Evolutionary conservation across 2,113 vertebrate species (phyloP), one percentile per base, ranked within the genome.

Genomic region (Seriola dumerili): DNA sequence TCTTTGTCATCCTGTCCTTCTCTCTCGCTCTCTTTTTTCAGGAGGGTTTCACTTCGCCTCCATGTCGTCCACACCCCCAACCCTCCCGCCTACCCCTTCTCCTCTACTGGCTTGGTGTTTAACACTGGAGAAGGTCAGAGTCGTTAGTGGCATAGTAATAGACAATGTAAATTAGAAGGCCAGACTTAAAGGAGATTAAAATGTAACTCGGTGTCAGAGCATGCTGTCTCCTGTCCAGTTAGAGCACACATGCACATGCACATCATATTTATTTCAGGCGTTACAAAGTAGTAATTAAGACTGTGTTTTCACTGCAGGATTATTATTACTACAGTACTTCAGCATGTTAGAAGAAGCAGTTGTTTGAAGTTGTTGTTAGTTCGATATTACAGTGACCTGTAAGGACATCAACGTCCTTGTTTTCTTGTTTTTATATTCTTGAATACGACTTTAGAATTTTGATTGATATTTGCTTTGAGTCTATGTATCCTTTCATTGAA

Each of bases 81-180:
- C 59, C 12, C 21, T 42, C n/a, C 36, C 66, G 50, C 25, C 25
- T 32, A 25, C 36, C 54, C 64, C 44, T 34, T 64, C 25, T 73
- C 25, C 34, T 66, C 69, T 83, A 67, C 80, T 76, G 71, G 72
- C 64, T 67, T 72, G 87, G 73, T 90, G 87, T 83, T 88, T 84
- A 91, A 92, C 76, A 80, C 70, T 61, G 72, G 86, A 93, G 89
- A 94, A 93, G 91, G 92, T 93, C 92, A 92, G 74, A 89, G 92
- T 93, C 90, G 84, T 93, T 93, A 93, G 85, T 75, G 55, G 62
- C 75, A 83, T 78, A 21, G 85, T 90, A 90, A 88, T 90, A 84
- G 91, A 89, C 68, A 72, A 81, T 87, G 90, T 79, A 88, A 90
- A 92, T 92, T 88, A 90, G 81, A 90, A 72, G 79, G 85, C 73